A percentile compares a stretch with the other conserved stretches of the same genome.
phyloP scores from a whole-genome alignment of 2,797 vertebrate species.

The Oryzias dopingdopingensis region DNA sequence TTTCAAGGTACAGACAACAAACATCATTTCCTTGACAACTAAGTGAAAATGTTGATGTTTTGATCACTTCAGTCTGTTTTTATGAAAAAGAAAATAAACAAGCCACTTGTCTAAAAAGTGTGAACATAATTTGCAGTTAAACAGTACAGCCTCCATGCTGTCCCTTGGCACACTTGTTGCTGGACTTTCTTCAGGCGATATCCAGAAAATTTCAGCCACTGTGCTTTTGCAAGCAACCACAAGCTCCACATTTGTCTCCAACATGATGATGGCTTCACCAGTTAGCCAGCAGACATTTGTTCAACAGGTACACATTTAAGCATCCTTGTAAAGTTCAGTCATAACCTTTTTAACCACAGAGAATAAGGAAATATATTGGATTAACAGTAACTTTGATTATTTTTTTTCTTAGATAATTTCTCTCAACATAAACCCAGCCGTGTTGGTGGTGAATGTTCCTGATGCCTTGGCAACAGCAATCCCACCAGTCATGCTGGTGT shows the following conservation, averaged over 20 bases:
- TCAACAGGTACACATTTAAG: slow-evolving; percentile 48
- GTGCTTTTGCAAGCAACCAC: slow-evolving; percentile 37
- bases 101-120: slow-evolving; percentile 10
- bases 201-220: slow-evolving; percentile 35
- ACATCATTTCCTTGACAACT: neutral
- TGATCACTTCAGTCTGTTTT: neutral
- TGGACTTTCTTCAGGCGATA: slow-evolving; percentile 53
- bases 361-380: no score
- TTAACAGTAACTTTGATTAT: neutral
- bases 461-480: slow-evolving; percentile 59
- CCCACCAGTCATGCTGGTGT: slow-evolving; percentile 41
- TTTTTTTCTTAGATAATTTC: slow-evolving; percentile 55
- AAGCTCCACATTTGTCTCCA: slow-evolving; percentile 53
- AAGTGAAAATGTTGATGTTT: neutral
- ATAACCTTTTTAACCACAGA: neutral
- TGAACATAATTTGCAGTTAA: slow-evolving; percentile 51
- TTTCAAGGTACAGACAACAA: slow-evolving; percentile 40
- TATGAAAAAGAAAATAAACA: no score
- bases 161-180: slow-evolving; percentile 62
- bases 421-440: slow-evolving; percentile 33
- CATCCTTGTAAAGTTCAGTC: neutral
- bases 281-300: slow-evolving; percentile 55
- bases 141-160: slow-evolving; percentile 35
- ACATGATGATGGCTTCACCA: slow-evolving; percentile 49
- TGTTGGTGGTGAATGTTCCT: slow-evolving; percentile 59